phyloP scores from a whole-genome alignment of 2,888 invertebrate genomes.

The Andrena fulva region DNA sequence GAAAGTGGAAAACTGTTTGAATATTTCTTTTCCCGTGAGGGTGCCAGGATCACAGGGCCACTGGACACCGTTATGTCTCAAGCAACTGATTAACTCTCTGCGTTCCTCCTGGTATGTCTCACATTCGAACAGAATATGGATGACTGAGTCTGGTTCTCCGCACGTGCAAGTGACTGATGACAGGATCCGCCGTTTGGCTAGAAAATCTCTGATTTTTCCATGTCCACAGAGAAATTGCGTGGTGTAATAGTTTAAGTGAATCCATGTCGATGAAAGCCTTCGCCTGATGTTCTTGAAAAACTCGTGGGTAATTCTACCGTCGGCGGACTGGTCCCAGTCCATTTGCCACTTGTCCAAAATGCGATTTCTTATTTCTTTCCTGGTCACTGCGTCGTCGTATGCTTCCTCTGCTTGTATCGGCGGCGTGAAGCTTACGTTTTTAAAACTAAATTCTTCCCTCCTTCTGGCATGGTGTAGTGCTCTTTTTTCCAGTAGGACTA shows the following conservation, averaged over 20 bases:
- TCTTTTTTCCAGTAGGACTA: not conserved
- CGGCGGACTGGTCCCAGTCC: not conserved
- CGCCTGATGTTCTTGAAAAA: not conserved
- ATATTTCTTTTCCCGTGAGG: too few species aligned
- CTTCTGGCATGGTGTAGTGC: not conserved
- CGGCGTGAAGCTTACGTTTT: not conserved
- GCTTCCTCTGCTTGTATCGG: not conserved
- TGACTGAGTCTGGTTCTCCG: too few species aligned
- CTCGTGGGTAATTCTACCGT: not conserved
- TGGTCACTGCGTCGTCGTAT: not conserved
- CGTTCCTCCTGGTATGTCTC: too few species aligned
- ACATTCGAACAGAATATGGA: too few species aligned
- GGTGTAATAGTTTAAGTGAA: not conserved
- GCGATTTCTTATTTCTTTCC: not conserved
- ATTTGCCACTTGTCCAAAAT: not conserved
- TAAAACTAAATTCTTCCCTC: not conserved
- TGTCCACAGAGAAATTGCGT: conserved; percentile 5
- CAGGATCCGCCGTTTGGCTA: too few species aligned
- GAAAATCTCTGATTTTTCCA: not conserved
- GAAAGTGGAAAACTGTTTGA: too few species aligned
- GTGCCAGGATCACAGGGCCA: too few species aligned
- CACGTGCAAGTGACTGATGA: too few species aligned
- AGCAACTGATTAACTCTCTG: too few species aligned
- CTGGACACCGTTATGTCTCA: too few species aligned
- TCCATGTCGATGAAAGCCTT: not conserved